Base-by-base conservation (phyloP, 2,797 vertebrate genomes). In the Tiaroga cobitis region DNA sequence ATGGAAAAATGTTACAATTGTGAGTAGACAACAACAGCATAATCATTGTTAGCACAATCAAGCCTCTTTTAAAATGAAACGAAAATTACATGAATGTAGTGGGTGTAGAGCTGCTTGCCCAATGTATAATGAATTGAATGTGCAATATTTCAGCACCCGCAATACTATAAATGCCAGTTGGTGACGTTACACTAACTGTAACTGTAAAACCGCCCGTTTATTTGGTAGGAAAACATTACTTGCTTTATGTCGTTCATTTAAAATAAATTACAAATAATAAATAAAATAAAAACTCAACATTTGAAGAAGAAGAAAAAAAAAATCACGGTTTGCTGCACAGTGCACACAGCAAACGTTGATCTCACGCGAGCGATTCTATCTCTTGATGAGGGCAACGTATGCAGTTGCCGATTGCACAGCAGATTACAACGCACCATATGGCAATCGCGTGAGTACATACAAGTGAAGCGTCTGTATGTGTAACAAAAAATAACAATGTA, bases 361-460 rank as follows among this genome's bases (percentile, higher is more conserved):
- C n/a, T 39, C 34, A 69, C 15, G 29, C 46, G 65, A 69, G 65
- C 51, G 41, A 13, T 37, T 65, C 4, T 37, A 56, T 54, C 68
- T 70, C 5, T 41, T 16, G 51, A 73, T 6, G 21, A 7, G 49
- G 59, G 32, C 32, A 43, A 18, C 21, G 43, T 61, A 54, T 68
- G 73, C 59, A 46, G 18, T 24, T 51, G 49, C 26, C 24, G 29
- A 41, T 3, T 34, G 39, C 13, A 24, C 10, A 68, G n/a, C 7
- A 78, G 49, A 56, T 46, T 78, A 70, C 63, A 79, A 41, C 8
- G 13, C 51, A 70, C 46, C 49, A 84, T 59, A 43, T n/a, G 65
- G 26, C 26, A 70, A 59, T n/a, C 63, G 46, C 65, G 21, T 24
- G 81, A 75, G 70, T 10, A 43, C 26, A 49, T 37, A 34, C n/a